These are phyloP conservation scores for Toxotes chatareus DNA, from an alignment of 2,113 vertebrate species.

Conservation along the genomic window DNA sequence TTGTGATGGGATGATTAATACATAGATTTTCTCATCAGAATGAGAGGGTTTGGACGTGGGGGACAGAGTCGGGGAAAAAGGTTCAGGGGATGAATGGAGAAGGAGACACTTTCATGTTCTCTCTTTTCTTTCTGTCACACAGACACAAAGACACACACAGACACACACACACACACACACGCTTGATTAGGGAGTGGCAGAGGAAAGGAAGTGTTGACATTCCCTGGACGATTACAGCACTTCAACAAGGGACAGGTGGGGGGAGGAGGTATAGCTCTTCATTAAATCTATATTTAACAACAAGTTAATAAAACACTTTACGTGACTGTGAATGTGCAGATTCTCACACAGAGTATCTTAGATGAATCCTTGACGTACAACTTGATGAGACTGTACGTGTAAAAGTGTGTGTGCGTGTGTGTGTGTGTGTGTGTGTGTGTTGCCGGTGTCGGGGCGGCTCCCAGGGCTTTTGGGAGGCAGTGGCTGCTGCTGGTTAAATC, in stretches of 20 bases:
- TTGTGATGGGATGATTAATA: conserved; percentile 33
- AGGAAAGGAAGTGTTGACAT: conserved; percentile 60
- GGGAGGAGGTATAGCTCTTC: neutral
- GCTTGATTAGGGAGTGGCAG: conserved; percentile 1
- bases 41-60: neutral
- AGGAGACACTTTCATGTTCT: neutral
- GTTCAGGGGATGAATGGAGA: conserved; percentile 41
- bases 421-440: conserved; percentile 7
- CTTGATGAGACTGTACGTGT: conserved; percentile 25
- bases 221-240: conserved; percentile 53
- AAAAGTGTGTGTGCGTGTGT: neutral
- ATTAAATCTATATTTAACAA: neutral
- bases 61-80: no score
- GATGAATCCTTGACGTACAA: conserved; percentile 42
- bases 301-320: neutral
- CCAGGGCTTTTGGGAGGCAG: conserved; percentile 67
- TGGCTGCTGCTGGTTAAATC: conserved; percentile 78
- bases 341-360: neutral
- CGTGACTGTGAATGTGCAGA: neutral
- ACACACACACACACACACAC: neutral
- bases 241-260: conserved; percentile 38
- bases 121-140: neutral
- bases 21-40: conserved; percentile 7
- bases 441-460: conserved; percentile 70
- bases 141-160: no score